A percentile compares a stretch with the other conserved stretches of the same genome.
These are phyloP conservation scores for Drosophila fulvimacula DNA, from an alignment of 2,888 invertebrate species.

Conservation along the genomic window DNA sequence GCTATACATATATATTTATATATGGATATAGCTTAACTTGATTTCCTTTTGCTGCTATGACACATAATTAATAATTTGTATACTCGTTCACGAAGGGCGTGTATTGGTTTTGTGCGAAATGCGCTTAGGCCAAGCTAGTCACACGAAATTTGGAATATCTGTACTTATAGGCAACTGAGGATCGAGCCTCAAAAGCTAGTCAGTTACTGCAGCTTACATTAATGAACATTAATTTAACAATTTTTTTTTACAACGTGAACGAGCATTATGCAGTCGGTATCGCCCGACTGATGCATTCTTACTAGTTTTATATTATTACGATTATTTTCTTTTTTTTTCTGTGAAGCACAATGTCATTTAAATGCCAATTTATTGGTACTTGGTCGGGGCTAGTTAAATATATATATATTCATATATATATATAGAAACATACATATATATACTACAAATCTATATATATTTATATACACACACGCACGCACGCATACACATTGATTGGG, in stretches of 20 bases:
- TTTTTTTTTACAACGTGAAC: neutral
- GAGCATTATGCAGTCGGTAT: neutral
- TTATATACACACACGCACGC: conserved; percentile 22
- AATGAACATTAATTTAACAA: neutral
- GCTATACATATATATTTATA: conserved; percentile 13
- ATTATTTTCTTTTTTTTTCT: conserved; percentile 18
- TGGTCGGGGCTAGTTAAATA: conserved; percentile 74
- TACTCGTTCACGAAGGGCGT: neutral
- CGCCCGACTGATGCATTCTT: neutral
- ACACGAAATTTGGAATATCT: no score
- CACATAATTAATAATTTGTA: conserved; percentile 49
- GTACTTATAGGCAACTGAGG: no score
- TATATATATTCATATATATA: conserved; percentile 39
- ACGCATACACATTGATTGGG: conserved; percentile 35
- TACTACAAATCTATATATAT: conserved; percentile 22
- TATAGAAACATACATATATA: conserved; percentile 34
- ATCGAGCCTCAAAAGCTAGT: no score
- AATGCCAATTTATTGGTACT: conserved; percentile 80
- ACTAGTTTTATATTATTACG: neutral
- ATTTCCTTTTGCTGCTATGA: conserved; percentile 56
- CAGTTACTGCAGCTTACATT: no score
- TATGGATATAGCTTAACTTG: conserved; percentile 9
- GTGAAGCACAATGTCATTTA: conserved; percentile 75
- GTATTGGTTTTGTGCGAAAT: neutral
- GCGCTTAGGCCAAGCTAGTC: no score